phyloP scores from a whole-genome alignment of 2,888 invertebrate genomes.

The Ophion costatus region DNA sequence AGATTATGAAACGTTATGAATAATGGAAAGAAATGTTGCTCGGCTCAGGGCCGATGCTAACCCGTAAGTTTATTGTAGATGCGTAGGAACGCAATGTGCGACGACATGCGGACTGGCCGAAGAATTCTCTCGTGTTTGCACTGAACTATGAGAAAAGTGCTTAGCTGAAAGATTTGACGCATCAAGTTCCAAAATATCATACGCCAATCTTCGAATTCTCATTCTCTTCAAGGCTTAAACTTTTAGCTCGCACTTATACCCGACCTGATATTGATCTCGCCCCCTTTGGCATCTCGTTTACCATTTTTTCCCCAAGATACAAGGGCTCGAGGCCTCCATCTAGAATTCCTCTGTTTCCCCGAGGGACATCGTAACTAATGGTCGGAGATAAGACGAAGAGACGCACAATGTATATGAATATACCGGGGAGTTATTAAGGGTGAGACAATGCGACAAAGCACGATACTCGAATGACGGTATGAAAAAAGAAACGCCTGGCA shows the following conservation, averaged over 20 bases:
- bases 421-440: constrained; percentile 22
- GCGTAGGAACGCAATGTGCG: constrained; percentile 36
- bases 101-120: constrained; percentile 36
- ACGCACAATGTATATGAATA: constrained; percentile 1
- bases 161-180: constrained; percentile 75
- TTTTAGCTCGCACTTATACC: constrained; percentile 5
- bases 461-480: constrained; percentile 39
- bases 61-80: constrained; percentile 42
- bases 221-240: constrained; percentile 59
- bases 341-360: constrained; percentile 21
- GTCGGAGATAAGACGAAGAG: constrained; percentile 45
- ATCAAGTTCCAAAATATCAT: constrained; percentile 78
- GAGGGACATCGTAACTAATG: constrained; percentile 50
- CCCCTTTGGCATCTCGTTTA: constrained; percentile 14
- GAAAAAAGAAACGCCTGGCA: constrained; percentile 5
- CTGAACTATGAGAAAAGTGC: constrained; percentile 57
- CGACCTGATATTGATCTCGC: constrained; percentile 37
- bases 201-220: constrained; percentile 59
- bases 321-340: constrained; percentile 9
- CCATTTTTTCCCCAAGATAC: constrained; percentile 26
- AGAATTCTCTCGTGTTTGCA: constrained; percentile 17
- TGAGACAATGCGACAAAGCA: constrained; percentile 33
- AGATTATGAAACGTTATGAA: constrained; percentile 82
- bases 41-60: constrained; percentile 65
- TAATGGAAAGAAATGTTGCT: constrained; percentile 79